A percentile compares a stretch with the other conserved stretches of the same genome.
These are phyloP conservation scores for Drosophila lacertosa DNA, from an alignment of 1,140 invertebrate species.

Conservation along the genomic window DNA sequence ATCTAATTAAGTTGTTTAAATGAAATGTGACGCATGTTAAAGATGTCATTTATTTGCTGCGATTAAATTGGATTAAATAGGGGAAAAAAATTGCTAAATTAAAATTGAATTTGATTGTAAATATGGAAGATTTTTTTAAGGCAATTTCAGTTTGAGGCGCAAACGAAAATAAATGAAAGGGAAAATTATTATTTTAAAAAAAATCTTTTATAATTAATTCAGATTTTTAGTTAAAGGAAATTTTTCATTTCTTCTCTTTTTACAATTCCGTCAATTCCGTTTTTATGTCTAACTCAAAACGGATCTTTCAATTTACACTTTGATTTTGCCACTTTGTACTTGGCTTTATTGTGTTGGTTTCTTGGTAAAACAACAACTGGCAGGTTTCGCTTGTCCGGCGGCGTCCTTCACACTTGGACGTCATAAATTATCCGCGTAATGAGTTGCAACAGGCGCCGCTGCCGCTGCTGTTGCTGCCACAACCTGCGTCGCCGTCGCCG, in stretches of 20 bases:
- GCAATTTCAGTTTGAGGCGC: no score
- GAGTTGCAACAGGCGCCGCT: conserved; percentile 72
- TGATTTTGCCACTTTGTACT: conserved; percentile 38
- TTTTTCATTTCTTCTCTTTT: no score
- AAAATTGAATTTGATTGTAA: not conserved
- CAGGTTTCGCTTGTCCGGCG: conserved; percentile 51
- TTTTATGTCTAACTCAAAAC: conserved; percentile 6
- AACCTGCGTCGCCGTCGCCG: no score
- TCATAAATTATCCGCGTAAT: conserved; percentile 79
- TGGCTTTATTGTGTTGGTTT: conserved; percentile 7
- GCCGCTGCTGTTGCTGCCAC: no score
- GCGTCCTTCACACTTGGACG: conserved; percentile 73
- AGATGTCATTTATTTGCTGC: conserved; percentile 46
- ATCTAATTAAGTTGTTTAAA: conserved; percentile 78
- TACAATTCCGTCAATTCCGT: no score
- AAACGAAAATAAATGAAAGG: no score
- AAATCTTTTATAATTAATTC: no score
- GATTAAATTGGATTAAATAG: conserved; percentile 41
- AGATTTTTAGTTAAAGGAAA: no score
- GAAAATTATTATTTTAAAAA: no score
- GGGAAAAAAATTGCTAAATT: not conserved
- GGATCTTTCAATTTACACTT: conserved; percentile 12
- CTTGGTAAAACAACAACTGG: conserved; percentile 12
- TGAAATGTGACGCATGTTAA: conserved; percentile 69
- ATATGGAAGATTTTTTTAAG: not conserved